Percentiles rank a stretch among this genome's conserved stretches.
phyloP scores from a whole-genome alignment of 2,888 invertebrate genomes.

The Brachyptera putata region DNA sequence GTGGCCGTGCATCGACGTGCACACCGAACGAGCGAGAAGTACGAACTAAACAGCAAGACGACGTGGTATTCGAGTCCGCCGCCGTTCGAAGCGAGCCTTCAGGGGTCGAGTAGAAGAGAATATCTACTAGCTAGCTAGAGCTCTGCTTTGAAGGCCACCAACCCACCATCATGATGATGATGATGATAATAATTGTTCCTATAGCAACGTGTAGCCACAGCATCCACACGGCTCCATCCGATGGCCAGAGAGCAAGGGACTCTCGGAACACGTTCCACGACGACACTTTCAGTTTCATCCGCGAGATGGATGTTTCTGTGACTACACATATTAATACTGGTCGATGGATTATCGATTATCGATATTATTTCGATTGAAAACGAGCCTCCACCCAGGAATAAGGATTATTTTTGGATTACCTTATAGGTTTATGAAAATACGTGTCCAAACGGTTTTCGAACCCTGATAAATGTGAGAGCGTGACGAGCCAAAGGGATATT shows the following conservation, averaged over 20 bases:
- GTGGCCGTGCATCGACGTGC: too few species aligned
- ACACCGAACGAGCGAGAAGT: conserved; percentile 4
- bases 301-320: too few species aligned
- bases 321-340: too few species aligned
- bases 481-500: too few species aligned
- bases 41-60: conserved; percentile 2
- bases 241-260: conserved; percentile 27
- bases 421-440: too few species aligned
- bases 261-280: background rate
- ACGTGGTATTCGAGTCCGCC: background rate
- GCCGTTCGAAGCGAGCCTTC: background rate
- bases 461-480: too few species aligned
- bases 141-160: conserved; percentile 18
- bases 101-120: background rate
- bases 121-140: background rate
- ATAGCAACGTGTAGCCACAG: background rate
- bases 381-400: too few species aligned
- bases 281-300: conserved; percentile 10
- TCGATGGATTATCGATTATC: too few species aligned
- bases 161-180: conserved; percentile 4
- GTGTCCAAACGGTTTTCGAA: too few species aligned
- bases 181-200: conserved; percentile 17
- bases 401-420: too few species aligned
- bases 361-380: too few species aligned
- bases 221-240: background rate